Conservation (phyloP, 2,888 invertebrate genomes). For the Heliconius erato region DNA sequence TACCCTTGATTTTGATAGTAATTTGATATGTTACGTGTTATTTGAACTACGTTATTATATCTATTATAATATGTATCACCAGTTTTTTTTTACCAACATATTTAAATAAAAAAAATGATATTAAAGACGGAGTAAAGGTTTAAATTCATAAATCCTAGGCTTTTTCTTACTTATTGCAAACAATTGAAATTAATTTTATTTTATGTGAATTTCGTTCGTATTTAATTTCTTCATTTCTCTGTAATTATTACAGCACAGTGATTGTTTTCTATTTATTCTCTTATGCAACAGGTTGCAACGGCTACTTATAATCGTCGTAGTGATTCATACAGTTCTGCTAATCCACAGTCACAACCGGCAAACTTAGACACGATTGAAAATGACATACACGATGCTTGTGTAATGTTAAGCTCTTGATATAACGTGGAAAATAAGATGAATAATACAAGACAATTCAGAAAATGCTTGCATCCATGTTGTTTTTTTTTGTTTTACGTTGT, state of each 20-base stretch:
- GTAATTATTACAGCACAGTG: background rate
- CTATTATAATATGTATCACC: too few relatives aligned
- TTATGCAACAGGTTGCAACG: conserved; percentile 28
- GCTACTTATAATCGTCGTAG: conserved; percentile 24
- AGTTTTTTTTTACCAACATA: background rate
- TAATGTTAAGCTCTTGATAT: background rate
- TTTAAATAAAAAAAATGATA: background rate
- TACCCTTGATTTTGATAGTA: conserved; percentile 41
- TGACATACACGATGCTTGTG: conserved; percentile 16
- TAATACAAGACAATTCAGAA: background rate
- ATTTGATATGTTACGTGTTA: conserved; percentile 3
- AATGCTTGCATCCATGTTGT: background rate
- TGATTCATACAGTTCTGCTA: conserved; percentile 32
- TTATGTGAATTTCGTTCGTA: background rate
- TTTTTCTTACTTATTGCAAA: background rate
- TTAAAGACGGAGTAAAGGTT: background rate
- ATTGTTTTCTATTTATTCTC: conserved; percentile 15
- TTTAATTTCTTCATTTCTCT: background rate
- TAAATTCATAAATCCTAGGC: background rate
- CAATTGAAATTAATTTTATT: background rate
- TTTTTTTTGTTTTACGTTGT: background rate
- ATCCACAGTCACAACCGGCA: conserved; percentile 19
- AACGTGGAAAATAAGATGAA: background rate
- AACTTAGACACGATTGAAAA: conserved; percentile 26
- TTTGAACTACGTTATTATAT: conserved; percentile 1